phyloP scores from a whole-genome alignment of 2,888 invertebrate species.

The Tachina fera region DNA sequence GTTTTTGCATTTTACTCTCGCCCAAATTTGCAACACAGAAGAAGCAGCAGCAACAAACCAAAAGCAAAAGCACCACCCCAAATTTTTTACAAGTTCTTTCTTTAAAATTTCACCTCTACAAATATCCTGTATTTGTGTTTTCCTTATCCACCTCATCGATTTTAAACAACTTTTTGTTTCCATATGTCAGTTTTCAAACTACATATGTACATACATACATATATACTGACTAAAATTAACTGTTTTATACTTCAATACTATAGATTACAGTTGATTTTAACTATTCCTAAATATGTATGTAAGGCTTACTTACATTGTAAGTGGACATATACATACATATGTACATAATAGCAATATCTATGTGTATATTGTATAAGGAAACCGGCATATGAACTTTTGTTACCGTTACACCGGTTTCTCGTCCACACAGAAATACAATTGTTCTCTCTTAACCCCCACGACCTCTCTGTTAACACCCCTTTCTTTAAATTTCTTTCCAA shows the following conservation, averaged over 20 bases:
- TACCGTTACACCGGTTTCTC: slow-evolving; percentile 65
- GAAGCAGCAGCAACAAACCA: slow-evolving; percentile 23
- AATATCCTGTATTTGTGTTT: slow-evolving; percentile 52
- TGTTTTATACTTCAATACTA: neutral
- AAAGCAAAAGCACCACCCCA: slow-evolving; percentile 59
- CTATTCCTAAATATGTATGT: neutral
- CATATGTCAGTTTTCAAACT: slow-evolving; percentile 41
- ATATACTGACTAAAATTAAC: neutral
- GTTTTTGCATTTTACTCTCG: slow-evolving; percentile 55
- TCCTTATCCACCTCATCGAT: slow-evolving; percentile 48
- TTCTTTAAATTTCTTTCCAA: slow-evolving; percentile 55
- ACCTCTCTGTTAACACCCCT: slow-evolving; percentile 58
- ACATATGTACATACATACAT: too few species aligned
- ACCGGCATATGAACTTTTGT: slow-evolving; percentile 61
- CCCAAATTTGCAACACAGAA: slow-evolving; percentile 23
- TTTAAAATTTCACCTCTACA: slow-evolving; percentile 49
- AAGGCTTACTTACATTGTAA: too few species aligned
- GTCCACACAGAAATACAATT: slow-evolving; percentile 21
- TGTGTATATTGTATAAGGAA: slow-evolving; percentile 30
- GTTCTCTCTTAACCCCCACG: slow-evolving; percentile 39
- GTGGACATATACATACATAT: too few species aligned
- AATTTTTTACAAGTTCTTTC: slow-evolving; percentile 31
- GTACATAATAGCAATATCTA: too few species aligned
- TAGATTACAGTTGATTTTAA: neutral
- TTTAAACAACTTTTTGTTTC: slow-evolving; percentile 37